A percentile compares a stretch with the other conserved stretches of the same genome.
These are phyloP conservation scores for Poeciliopsis paucimaculata DNA, from an alignment of 2,797 vertebrate species.

Conservation along the genomic window DNA sequence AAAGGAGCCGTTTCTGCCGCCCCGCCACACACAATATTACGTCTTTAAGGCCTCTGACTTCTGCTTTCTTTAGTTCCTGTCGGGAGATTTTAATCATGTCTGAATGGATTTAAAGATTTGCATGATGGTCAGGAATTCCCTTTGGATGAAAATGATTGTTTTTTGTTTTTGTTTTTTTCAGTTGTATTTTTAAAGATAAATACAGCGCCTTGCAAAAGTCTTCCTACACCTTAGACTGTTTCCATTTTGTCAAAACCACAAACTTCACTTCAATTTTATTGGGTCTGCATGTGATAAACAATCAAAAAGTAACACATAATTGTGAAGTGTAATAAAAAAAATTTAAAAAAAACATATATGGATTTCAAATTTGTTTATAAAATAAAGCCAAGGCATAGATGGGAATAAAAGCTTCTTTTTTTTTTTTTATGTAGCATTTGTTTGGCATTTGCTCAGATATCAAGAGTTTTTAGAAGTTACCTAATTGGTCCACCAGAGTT, in stretches of 20 bases:
- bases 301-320: not conserved
- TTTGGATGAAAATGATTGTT: not conserved
- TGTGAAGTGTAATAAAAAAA: not conserved
- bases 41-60: slow-evolving; percentile 8
- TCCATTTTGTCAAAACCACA: not conserved
- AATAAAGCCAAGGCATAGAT: not conserved
- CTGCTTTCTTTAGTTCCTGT: slow-evolving; percentile 8
- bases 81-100: not conserved
- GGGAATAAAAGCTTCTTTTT: no score
- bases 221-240: not conserved
- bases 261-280: not conserved
- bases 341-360: not conserved
- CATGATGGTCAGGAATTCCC: not conserved
- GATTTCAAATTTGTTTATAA: not conserved
- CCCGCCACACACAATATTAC: slow-evolving; percentile 32
- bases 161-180: not conserved
- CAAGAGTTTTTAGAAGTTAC: not conserved
- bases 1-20: slow-evolving; percentile 35
- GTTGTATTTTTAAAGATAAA: not conserved
- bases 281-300: not conserved
- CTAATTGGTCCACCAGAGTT: not conserved
- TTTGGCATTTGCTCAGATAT: not conserved
- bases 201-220: not conserved
- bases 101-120: not conserved
- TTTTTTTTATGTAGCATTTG: not conserved